Conservation (phyloP, 2,797 vertebrate species). For the Hippocampus kuda region DNA sequence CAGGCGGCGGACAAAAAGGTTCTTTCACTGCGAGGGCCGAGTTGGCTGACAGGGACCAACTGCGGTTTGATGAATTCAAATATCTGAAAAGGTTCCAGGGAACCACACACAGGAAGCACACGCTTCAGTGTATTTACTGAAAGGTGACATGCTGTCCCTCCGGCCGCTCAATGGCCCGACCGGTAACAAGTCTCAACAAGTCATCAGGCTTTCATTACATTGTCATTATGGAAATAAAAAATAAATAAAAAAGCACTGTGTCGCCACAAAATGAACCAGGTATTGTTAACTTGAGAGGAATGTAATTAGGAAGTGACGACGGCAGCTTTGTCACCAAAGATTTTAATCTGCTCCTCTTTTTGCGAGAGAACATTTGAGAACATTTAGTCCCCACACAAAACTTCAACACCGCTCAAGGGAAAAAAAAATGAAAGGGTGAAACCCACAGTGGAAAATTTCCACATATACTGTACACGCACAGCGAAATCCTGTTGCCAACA, state of each 20-base stretch:
- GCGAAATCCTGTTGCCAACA: neutral
- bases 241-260: neutral
- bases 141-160: neutral
- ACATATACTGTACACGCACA: neutral
- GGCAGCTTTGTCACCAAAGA: neutral
- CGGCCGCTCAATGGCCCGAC: neutral
- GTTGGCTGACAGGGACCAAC: slow-evolving; percentile 12
- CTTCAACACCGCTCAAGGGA: neutral
- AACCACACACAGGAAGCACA: neutral
- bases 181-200: neutral
- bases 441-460: neutral
- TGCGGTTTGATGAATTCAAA: slow-evolving; percentile 24
- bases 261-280: neutral
- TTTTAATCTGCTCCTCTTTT: neutral
- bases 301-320: neutral
- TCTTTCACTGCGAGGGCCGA: slow-evolving; percentile 33
- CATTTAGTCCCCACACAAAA: neutral
- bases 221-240: neutral
- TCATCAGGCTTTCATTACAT: neutral
- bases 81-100: slow-evolving; percentile 29
- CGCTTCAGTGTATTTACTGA: neutral
- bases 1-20: slow-evolving; percentile 25
- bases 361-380: neutral
- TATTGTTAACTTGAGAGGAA: neutral
- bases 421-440: slow-evolving; percentile 1